Percentiles rank a stretch among this genome's conserved stretches.
Evolutionary conservation across 2,888 invertebrate species (phyloP).

Genomic region (Dendrolimus houi): DNA sequence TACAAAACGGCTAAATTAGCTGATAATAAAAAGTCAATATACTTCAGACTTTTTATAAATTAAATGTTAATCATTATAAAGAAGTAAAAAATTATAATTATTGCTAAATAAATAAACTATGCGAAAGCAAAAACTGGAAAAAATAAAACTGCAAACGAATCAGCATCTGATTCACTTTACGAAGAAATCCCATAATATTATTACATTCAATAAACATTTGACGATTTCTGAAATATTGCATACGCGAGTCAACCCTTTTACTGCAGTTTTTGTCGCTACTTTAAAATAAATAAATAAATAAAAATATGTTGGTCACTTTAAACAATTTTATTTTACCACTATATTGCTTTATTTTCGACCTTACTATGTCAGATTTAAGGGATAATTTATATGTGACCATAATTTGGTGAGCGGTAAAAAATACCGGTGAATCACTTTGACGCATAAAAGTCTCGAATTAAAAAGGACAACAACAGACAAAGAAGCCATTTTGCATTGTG

Average conservation of each 20-base stretch:
- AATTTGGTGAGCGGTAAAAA: slow-evolving; percentile 26
- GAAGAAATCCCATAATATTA: background rate
- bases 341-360: background rate
- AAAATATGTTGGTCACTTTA: slow-evolving; percentile 23
- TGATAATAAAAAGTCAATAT: too few species aligned
- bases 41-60: too few species aligned
- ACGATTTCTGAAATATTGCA: slow-evolving; percentile 29
- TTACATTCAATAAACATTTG: slow-evolving; percentile 11
- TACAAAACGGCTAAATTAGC: too few species aligned
- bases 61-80: too few species aligned
- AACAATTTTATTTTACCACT: background rate
- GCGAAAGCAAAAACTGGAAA: too few species aligned
- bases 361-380: background rate
- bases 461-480: slow-evolving; percentile 71
- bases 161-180: background rate
- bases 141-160: background rate
- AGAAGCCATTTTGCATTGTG: slow-evolving; percentile 70
- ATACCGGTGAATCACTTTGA: slow-evolving; percentile 63
- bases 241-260: slow-evolving; percentile 26
- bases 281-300: slow-evolving; percentile 7
- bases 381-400: background rate
- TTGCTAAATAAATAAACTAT: too few species aligned
- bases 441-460: slow-evolving; percentile 73
- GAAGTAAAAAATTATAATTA: too few species aligned
- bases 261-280: slow-evolving; percentile 37